Evolutionary conservation across 1,140 invertebrate genomes (phyloP).

Genomic region (Harlomillsia oculata): DNA sequence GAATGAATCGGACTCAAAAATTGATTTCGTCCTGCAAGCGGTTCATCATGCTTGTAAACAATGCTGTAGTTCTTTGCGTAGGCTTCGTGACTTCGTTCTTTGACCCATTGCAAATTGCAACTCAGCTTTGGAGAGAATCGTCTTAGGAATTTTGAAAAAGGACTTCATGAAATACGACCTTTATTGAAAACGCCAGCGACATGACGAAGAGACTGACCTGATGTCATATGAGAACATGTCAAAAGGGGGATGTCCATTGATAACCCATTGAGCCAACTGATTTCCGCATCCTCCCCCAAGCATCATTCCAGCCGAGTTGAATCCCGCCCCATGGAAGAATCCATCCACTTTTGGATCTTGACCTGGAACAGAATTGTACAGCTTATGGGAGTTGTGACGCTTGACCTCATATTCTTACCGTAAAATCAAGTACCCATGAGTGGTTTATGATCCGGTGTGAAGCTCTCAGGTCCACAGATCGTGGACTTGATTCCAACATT

Average conservation of each 20-base stretch:
- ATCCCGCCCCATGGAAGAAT: constrained; percentile 73
- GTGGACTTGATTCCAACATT: constrained; percentile 71
- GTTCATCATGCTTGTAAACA: constrained; percentile 72
- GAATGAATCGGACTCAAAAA: constrained; percentile 59
- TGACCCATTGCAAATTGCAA: constrained; percentile 58
- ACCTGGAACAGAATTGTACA: constrained; percentile 36
- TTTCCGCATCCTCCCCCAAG: constrained; percentile 73
- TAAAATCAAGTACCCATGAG: too few species aligned
- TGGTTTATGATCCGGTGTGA: constrained; percentile 75
- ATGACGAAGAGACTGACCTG: constrained; percentile 41
- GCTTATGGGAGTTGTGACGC: neutral
- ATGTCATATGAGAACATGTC: constrained; percentile 81
- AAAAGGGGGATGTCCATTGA: constrained; percentile 64
- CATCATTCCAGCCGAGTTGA: constrained; percentile 85
- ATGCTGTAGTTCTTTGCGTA: constrained; percentile 79
- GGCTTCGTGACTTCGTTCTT: constrained; percentile 70
- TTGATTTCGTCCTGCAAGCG: constrained; percentile 66
- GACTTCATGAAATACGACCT: too few species aligned
- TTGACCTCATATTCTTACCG: constrained; percentile 38
- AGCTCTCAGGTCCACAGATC: constrained; percentile 73
- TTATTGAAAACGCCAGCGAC: constrained; percentile 6
- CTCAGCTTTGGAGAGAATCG: constrained; percentile 61
- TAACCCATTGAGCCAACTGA: constrained; percentile 73
- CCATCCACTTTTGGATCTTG: constrained; percentile 48
- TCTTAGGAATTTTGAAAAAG: constrained; percentile 35